Evolutionary conservation across 2,797 vertebrate species (phyloP).

Genomic region (Trachurus trachurus): DNA sequence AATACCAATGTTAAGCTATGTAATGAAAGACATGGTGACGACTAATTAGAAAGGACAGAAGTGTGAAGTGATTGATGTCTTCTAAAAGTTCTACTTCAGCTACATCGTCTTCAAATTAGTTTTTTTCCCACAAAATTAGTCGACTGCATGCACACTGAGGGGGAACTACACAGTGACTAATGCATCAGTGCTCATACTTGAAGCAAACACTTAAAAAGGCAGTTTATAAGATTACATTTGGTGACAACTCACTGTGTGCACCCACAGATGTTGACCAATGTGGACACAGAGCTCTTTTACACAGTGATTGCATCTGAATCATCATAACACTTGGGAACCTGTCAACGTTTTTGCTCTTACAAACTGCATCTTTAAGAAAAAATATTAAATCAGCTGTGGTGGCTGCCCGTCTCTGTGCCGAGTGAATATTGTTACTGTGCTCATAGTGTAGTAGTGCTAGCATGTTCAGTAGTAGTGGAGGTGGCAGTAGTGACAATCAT

Average conservation of each 20-base stretch:
- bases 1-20: constrained; percentile 5
- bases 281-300: neutral
- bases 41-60: neutral
- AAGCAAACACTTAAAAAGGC: constrained; percentile 67
- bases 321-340: neutral
- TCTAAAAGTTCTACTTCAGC: neutral
- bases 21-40: constrained; percentile 1
- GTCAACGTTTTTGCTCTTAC: constrained; percentile 41
- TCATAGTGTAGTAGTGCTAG: constrained; percentile 54
- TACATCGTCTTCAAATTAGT: neutral
- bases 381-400: constrained; percentile 35
- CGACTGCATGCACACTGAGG: constrained; percentile 61
- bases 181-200: constrained; percentile 38
- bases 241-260: neutral
- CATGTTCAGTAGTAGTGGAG: constrained; percentile 49
- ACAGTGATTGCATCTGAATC: neutral
- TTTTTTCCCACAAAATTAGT: constrained; percentile 25
- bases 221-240: constrained; percentile 64
- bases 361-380: constrained; percentile 74
- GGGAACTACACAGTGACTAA: neutral
- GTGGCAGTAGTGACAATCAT: constrained; percentile 64
- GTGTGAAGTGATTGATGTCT: neutral
- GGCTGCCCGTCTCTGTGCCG: constrained; percentile 36
- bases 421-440: constrained; percentile 35
- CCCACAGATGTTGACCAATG: constrained; percentile 6